Base-by-base conservation (phyloP, 2,113 vertebrate species). In the Erinaceus europaeus region DNA sequence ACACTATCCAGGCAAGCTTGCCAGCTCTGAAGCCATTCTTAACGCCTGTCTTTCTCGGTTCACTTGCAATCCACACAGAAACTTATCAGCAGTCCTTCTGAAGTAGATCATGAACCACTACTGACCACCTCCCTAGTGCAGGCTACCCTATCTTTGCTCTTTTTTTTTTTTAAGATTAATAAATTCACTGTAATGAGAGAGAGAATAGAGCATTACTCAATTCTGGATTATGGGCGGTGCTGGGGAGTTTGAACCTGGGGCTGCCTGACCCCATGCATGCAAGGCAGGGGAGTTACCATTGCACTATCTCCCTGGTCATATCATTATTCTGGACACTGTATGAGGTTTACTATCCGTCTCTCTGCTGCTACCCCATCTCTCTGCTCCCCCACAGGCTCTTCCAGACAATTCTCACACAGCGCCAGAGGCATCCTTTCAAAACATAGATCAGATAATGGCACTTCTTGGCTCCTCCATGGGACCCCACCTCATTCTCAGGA, bases 341-440 rank as follows among this genome's bases (percentile, higher is more conserved):
- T 17, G 52, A 53, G 52, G 4, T 6, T 53, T 17, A 5, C 18
- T 7, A 29, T 2, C 27, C 25, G 25, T 10, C 9, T 57, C 55
- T 27, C 55, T 57, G 23, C 25, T 27, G 11, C 55, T 27, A 27
- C 25, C 23, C 25, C 55, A 23, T 29, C 65, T 85, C 52, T n/a
- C 18, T 17, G 27, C 44, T 9, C 27, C 81, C 32, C 4, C 2
- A 4, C 1, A 5, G 42, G 15, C 23, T 42, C 38, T 25, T 12
- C 36, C n/a, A 4, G 20, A 13, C 25, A 27, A 14, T 4, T 13
- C 3, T 59, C 18, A 10, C 0, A 0, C 9, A 8, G 42, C 20
- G 36, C 50, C 40, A 9, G 27, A 20, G 14, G 20, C 3, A 0
- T 38, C 69, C 52, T 53, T 38, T 32, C 18, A n/a, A 36, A 36